A percentile compares a stretch with the other conserved stretches of the same genome.
phyloP scores from a whole-genome alignment of 2,888 invertebrate genomes.

The Scaptomyza polygonia region DNA sequence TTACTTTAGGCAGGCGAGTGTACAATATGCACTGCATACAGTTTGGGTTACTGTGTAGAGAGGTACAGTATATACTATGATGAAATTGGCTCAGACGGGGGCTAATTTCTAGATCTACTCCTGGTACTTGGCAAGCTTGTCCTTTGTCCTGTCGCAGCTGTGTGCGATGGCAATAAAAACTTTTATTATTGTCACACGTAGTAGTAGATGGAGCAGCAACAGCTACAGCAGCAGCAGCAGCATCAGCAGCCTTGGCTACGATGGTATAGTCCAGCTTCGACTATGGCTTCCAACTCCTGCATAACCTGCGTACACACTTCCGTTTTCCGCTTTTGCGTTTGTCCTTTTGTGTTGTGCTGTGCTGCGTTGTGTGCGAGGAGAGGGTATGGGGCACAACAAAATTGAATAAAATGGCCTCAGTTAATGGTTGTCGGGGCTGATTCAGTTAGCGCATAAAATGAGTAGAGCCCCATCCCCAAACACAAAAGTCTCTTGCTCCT shows the following conservation, averaged over 20 bases:
- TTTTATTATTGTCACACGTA: slow-evolving; percentile 82
- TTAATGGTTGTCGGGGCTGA: slow-evolving; percentile 80
- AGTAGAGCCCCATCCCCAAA: slow-evolving; percentile 52
- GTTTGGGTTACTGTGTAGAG: not conserved
- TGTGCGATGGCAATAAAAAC: slow-evolving; percentile 77
- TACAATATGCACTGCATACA: not conserved
- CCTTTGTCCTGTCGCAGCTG: slow-evolving; percentile 61
- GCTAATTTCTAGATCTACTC: slow-evolving; percentile 71
- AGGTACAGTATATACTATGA: slow-evolving; percentile 34
- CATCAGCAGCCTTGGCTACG: not conserved
- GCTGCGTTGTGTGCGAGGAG: not conserved
- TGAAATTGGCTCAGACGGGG: slow-evolving; percentile 54
- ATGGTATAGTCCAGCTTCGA: slow-evolving; percentile 26
- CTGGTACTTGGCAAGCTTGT: slow-evolving; percentile 12
- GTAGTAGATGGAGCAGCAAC: slow-evolving; percentile 34
- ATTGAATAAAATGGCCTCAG: slow-evolving; percentile 80
- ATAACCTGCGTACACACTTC: slow-evolving; percentile 78
- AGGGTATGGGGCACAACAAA: slow-evolving; percentile 50
- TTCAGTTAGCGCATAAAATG: slow-evolving; percentile 79
- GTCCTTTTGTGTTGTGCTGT: slow-evolving; percentile 40
- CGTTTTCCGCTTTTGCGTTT: slow-evolving; percentile 53
- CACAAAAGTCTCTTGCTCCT: slow-evolving; percentile 20
- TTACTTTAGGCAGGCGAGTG: slow-evolving; percentile 28
- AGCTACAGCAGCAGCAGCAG: slow-evolving; percentile 22
- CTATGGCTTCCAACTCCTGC: slow-evolving; percentile 39